phyloP scores from a whole-genome alignment of 2,113 vertebrate genomes.

The Actenoides lindsayi region DNA sequence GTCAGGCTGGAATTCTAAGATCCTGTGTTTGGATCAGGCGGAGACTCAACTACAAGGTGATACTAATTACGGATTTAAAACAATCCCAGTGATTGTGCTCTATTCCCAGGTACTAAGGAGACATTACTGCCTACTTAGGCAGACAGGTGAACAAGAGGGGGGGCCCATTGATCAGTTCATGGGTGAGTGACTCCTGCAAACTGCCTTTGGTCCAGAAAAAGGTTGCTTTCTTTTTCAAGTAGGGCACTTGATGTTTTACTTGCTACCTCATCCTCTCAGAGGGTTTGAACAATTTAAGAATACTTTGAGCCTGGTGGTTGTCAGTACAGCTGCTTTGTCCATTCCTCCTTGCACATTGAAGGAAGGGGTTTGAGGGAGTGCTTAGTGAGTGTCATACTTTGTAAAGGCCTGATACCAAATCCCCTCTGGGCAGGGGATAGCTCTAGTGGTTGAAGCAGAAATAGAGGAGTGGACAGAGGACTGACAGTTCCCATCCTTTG shows the following conservation, averaged over 20 bases:
- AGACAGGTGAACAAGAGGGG: neutral
- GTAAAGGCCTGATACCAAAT: neutral
- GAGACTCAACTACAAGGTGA: neutral
- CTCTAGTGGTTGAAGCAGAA: neutral
- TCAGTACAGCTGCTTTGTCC: neutral
- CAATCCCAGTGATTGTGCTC: neutral
- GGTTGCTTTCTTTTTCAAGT: neutral
- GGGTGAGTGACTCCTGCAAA: neutral
- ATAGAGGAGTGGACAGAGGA: neutral
- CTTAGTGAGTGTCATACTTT: neutral
- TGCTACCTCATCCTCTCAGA: neutral
- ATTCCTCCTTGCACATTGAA: neutral
- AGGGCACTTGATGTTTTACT: neutral
- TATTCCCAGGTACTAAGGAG: neutral
- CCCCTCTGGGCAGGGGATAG: neutral
- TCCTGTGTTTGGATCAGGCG: neutral
- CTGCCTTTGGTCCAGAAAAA: neutral
- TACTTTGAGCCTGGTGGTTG: neutral
- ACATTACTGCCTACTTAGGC: neutral
- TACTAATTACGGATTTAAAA: conserved; percentile 4
- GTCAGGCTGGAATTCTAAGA: conserved; percentile 22
- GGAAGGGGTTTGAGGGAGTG: neutral
- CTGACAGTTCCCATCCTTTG: neutral
- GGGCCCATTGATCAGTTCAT: neutral
- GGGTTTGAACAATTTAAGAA: neutral